Evolutionary conservation across 2,797 vertebrate genomes (phyloP), one percentile per base, ranked within the genome.

Genomic region (Melanotaenia trifasciata): DNA sequence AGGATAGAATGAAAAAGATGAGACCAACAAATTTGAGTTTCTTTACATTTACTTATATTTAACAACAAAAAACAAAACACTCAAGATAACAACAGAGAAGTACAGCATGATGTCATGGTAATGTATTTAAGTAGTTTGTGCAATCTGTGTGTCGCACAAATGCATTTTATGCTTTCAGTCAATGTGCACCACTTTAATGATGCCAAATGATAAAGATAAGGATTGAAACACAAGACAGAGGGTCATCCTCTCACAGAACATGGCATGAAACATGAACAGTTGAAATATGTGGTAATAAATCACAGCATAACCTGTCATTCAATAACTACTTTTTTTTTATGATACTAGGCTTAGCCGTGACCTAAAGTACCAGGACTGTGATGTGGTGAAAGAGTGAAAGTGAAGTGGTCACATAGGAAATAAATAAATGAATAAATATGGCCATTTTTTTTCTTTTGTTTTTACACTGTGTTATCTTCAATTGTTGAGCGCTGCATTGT

Each of bases 361-460:
- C 45, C 67, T 67, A 78, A 74, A 70, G 69, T 77, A 73, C 67
- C 33, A 64, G 63, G n/a, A 9, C 33, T 62, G 53, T 8, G 51
- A 18, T 20, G 9, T 16, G 20, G 18, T 8, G 20, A 40, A 16
- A 51, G 58, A 14, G 53, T 71, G 30, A 63, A 33, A 75, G 30
- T 64, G 59, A 67, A 38, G 54, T 56, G 45, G 35, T 50, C 1
- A 2, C 54, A 66, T 47, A 22, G 47, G n/a, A 24, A 9, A 47
- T 47, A 33, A 35, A 24, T 16, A 36, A 33, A 36, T 59, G 1
- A 10, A 4, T 7, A 33, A 22, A 26, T 43, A 26, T 38, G 58
- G 32, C 67, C 2, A 0, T 10, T 2, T 5, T 20, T 20, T 32
- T 60, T 24, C 24, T 5, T 45, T n/a, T n/a, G 7, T 47, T 47